phyloP scores from a whole-genome alignment of 2,888 invertebrate species.

The Saturnia pavonia region DNA sequence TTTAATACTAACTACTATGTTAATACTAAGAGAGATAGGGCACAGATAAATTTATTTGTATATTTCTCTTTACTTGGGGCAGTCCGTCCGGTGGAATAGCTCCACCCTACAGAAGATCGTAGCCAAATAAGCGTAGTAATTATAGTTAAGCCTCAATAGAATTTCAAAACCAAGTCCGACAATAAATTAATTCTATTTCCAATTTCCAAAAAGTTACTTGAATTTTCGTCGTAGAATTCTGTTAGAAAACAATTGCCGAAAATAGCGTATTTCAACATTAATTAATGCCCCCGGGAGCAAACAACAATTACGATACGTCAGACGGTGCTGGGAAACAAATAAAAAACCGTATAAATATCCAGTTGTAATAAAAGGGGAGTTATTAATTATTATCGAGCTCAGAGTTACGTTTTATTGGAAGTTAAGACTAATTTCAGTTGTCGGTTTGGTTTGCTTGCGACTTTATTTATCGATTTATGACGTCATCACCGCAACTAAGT shows the following conservation, averaged over 20 bases:
- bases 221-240: conserved; percentile 24
- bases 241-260: conserved; percentile 48
- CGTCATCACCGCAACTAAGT: conserved; percentile 21
- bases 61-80: too few species aligned
- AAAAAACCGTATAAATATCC: conserved; percentile 14
- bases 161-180: not conserved
- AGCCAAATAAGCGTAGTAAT: too few species aligned
- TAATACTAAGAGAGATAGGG: too few species aligned
- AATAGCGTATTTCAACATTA: conserved; percentile 74
- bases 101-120: too few species aligned
- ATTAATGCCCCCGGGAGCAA: conserved; percentile 38
- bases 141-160: not conserved
- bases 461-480: conserved; percentile 35
- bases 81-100: too few species aligned
- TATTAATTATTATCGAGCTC: conserved; percentile 12
- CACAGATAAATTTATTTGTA: too few species aligned
- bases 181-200: not conserved
- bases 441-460: conserved; percentile 44
- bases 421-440: conserved; percentile 65
- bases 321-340: conserved; percentile 12
- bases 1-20: too few species aligned
- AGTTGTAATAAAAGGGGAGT: conserved; percentile 12
- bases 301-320: conserved; percentile 15
- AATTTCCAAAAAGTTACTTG: conserved; percentile 23
- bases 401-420: conserved; percentile 54